Conservation (phyloP, 2,113 vertebrate species). For the Leptobrachium ailaonicum region DNA sequence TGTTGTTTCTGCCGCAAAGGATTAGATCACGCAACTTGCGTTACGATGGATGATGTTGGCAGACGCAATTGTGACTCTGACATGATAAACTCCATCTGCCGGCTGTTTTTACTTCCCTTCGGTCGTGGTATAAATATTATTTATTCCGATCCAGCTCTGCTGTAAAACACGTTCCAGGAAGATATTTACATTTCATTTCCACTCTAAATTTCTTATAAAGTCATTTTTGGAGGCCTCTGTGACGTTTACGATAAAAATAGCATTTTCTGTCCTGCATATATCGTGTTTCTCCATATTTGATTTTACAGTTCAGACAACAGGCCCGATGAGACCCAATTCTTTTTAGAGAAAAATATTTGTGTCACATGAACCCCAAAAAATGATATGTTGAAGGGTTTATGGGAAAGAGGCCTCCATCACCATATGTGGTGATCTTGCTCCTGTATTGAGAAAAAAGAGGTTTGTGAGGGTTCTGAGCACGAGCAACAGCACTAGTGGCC, state of each 20-base stretch:
- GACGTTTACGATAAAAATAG: not conserved
- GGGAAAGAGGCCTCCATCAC: too few relatives aligned
- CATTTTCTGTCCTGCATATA: not conserved
- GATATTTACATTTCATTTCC: slow-evolving; percentile 23
- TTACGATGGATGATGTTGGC: slow-evolving; percentile 34
- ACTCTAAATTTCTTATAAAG: slow-evolving; percentile 6
- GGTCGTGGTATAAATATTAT: slow-evolving; percentile 43
- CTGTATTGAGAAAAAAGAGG: too few relatives aligned
- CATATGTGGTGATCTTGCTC: too few relatives aligned
- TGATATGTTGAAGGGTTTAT: too few relatives aligned
- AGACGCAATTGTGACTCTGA: slow-evolving; percentile 6
- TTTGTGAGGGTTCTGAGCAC: too few relatives aligned
- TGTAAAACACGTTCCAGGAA: slow-evolving; percentile 40
- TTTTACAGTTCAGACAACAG: too few relatives aligned
- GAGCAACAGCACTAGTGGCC: too few relatives aligned
- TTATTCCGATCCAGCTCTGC: slow-evolving; percentile 31
- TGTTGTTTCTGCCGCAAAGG: slow-evolving; percentile 26
- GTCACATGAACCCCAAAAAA: too few relatives aligned
- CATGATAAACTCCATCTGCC: slow-evolving; percentile 43
- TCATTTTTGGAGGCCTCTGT: not conserved
- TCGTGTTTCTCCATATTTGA: too few relatives aligned
- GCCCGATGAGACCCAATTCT: too few relatives aligned
- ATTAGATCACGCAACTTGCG: slow-evolving; percentile 31
- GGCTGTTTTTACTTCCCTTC: slow-evolving; percentile 44
- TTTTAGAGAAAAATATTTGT: too few relatives aligned